phyloP scores from a whole-genome alignment of 2,113 vertebrate genomes.

The Fregetta grallaria region DNA sequence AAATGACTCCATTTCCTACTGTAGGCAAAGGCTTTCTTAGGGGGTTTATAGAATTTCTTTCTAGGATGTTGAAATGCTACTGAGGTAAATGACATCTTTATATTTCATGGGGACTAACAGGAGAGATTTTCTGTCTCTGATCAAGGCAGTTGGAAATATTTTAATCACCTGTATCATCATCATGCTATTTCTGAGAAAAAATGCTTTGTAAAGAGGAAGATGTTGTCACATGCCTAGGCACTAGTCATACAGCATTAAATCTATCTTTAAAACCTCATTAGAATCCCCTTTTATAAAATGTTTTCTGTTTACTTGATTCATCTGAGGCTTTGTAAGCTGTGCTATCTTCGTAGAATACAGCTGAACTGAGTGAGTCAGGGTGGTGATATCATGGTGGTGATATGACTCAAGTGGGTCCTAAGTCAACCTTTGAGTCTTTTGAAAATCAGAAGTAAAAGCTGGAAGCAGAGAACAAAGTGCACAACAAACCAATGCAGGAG shows the following conservation, averaged over 20 bases:
- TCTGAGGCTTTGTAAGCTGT: background rate
- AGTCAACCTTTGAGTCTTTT: background rate
- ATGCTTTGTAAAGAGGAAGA: background rate
- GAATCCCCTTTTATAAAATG: background rate
- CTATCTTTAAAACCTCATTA: background rate
- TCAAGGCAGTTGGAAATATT: background rate
- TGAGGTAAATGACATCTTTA: background rate
- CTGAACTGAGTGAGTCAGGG: background rate
- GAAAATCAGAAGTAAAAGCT: constrained; percentile 1
- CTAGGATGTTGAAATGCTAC: background rate
- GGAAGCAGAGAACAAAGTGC: background rate
- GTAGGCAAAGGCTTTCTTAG: background rate
- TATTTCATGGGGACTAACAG: background rate
- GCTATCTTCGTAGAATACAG: background rate
- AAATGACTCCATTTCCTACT: background rate
- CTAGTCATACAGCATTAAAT: background rate
- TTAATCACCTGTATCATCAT: background rate
- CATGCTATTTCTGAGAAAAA: background rate
- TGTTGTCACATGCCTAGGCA: background rate
- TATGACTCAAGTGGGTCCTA: background rate
- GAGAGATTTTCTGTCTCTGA: background rate
- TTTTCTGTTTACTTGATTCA: constrained; percentile 21
- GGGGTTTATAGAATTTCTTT: background rate
- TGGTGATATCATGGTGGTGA: background rate
- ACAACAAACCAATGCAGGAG: background rate